A percentile compares a stretch with the other conserved stretches of the same genome.
phyloP scores from a whole-genome alignment of 2,113 vertebrate genomes.

The Semnornis frantzii region DNA sequence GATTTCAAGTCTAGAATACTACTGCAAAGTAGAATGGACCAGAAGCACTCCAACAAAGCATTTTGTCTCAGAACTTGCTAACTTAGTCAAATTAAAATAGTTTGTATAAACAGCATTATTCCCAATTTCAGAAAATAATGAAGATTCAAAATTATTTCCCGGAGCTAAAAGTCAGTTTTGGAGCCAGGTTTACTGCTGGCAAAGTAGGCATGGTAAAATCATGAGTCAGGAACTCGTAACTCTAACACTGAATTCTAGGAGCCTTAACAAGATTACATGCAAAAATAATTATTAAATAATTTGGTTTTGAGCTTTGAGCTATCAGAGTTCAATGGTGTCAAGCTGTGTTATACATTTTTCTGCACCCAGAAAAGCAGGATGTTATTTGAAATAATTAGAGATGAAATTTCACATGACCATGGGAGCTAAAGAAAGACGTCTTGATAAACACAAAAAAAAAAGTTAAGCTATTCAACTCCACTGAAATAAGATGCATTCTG shows the following conservation, averaged over 20 bases:
- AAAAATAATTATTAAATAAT: not conserved
- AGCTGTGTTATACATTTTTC: not conserved
- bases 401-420: not conserved
- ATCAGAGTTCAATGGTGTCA: not conserved
- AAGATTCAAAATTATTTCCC: not conserved
- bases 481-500: not conserved
- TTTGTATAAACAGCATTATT: not conserved
- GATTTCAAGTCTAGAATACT: not conserved
- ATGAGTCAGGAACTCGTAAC: not conserved
- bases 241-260: not conserved
- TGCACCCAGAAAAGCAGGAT: not conserved
- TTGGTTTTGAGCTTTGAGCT: not conserved
- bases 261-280: not conserved
- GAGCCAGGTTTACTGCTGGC: not conserved
- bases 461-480: not conserved
- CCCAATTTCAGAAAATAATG: not conserved
- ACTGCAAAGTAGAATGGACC: not conserved
- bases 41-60: not conserved
- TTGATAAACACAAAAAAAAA: not conserved
- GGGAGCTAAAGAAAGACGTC: not conserved
- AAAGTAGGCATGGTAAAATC: not conserved
- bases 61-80: not conserved
- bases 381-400: constrained; percentile 20
- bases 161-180: not conserved
- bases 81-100: not conserved